Evolutionary conservation across 2,888 invertebrate genomes (phyloP).

Genomic region (Dolomedes plantarius): DNA sequence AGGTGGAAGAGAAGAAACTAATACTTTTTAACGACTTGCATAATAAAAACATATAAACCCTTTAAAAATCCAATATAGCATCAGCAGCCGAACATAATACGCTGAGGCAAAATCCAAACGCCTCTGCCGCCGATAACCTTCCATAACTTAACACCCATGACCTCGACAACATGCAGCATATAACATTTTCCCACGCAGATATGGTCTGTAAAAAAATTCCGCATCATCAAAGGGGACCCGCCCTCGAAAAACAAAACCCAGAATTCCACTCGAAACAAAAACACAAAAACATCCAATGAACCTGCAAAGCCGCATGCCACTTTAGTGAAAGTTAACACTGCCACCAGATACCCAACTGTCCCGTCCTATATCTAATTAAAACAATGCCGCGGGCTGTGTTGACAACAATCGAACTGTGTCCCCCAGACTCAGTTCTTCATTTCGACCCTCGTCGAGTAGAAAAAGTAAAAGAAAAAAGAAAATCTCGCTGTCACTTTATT

Average conservation of each 20-base stretch:
- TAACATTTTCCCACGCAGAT: conserved; percentile 32
- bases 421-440: conserved; percentile 43
- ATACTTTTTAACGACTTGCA: too few species aligned
- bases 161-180: background rate
- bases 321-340: conserved; percentile 56
- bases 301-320: conserved; percentile 47
- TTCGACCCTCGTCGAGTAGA: conserved; percentile 15
- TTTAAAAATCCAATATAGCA: too few species aligned
- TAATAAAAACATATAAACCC: too few species aligned
- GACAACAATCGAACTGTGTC: conserved; percentile 63
- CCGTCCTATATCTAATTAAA: conserved; percentile 58
- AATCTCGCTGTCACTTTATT: conserved; percentile 10
- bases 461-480: conserved; percentile 21
- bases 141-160: conserved; percentile 6
- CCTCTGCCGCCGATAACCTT: background rate
- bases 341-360: conserved; percentile 55
- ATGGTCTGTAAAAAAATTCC: background rate
- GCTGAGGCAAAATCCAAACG: background rate
- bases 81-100: too few species aligned
- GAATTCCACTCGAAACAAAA: conserved; percentile 20
- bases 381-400: conserved; percentile 56
- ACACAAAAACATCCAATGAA: conserved; percentile 16
- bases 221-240: conserved; percentile 29
- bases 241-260: conserved; percentile 31
- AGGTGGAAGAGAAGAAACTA: too few species aligned